These are phyloP conservation scores for Hypsibius dujardini DNA, from an alignment of 1,140 invertebrate species.

Conservation along the genomic window DNA sequence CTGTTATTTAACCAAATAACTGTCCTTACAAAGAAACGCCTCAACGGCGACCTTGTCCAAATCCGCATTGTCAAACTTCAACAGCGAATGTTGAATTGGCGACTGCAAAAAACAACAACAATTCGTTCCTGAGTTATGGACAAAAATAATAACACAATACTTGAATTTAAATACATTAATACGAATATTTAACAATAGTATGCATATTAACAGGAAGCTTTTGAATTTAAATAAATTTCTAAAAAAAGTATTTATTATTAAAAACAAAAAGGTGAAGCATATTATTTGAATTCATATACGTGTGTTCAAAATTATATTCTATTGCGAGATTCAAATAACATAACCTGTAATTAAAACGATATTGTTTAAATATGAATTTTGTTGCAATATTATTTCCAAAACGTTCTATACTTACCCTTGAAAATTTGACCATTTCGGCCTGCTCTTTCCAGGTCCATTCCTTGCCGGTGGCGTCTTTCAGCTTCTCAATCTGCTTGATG, in stretches of 20 bases:
- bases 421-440: slow-evolving; percentile 87
- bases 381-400: not conserved
- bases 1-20: slow-evolving; percentile 2
- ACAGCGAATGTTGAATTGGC: slow-evolving; percentile 54
- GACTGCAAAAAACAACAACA: slow-evolving; percentile 29
- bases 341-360: too few relatives aligned
- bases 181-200: too few relatives aligned
- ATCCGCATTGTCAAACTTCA: slow-evolving; percentile 55
- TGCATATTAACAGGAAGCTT: too few relatives aligned
- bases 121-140: too few relatives aligned
- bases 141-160: too few relatives aligned
- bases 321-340: too few relatives aligned
- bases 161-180: too few relatives aligned
- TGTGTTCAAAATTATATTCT: not conserved
- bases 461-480: slow-evolving; percentile 34
- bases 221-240: too few relatives aligned
- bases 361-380: too few relatives aligned
- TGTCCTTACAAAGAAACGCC: slow-evolving; percentile 53
- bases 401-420: slow-evolving; percentile 39
- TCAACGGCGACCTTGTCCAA: slow-evolving; percentile 69
- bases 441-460: slow-evolving; percentile 82
- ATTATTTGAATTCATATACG: too few relatives aligned
- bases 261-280: too few relatives aligned
- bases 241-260: too few relatives aligned
- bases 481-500: slow-evolving; percentile 46